Evolutionary conservation across 2,113 vertebrate species (phyloP), one percentile per base, ranked within the genome.

Genomic region (Athene noctua): DNA sequence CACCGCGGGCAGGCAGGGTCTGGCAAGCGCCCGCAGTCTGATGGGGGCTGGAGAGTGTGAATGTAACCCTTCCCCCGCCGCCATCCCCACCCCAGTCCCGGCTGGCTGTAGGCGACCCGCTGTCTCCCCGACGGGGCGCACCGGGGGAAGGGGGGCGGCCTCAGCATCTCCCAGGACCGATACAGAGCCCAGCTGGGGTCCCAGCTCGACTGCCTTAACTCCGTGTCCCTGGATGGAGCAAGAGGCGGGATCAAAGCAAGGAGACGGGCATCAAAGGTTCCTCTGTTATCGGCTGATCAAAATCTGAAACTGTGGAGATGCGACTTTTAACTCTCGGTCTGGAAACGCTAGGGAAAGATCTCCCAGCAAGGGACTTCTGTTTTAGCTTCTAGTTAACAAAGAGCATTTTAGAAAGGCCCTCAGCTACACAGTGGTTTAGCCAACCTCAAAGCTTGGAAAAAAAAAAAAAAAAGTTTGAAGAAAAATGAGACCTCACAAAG

Each of bases 381-480:
- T 94, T 82, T 82, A 42, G 65, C 73, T 85, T 85, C 58, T 65
- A 51, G 36, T 77, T 87, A 85, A 91, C 82, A 93, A 95, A 90
- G 82, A 75, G 5, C 47, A 52, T 77, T 94, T 91, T 83, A 87
- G 66, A 96, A 82, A 5, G 9, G 51, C 75, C 18, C 51, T 59
- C 67, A 66, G 70, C 51, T 36, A 47, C 90, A 47, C 55, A 80
- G 71, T 0, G 0, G 55, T 78, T 93, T 52, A 90, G 81, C 30
- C 42, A 90, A 63, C 74, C 87, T 83, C 78, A 88, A 89, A 82
- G 63, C 55, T 63, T 62, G n/a, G 10, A 14, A 8, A 27, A 22
- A 34, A 55, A 34, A 55, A 32, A 40, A 32, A 49, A 54, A 18
- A 65, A 72, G 9, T 40, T 72, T 70, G 62, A 61, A 77, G 65